phyloP scores from a whole-genome alignment of 1,140 invertebrate species.

The Achroia grisella region DNA sequence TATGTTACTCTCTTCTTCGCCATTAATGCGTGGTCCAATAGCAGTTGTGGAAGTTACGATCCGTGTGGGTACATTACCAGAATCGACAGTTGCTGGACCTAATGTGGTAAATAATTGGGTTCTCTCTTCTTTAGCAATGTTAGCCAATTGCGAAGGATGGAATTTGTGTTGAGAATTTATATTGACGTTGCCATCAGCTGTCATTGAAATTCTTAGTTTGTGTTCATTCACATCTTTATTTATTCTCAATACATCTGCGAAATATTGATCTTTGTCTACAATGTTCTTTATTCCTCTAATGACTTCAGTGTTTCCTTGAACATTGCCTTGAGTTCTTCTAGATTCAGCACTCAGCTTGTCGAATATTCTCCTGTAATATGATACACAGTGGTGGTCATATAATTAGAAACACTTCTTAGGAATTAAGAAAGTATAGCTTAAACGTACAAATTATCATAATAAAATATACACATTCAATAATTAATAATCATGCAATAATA shows the following conservation, averaged over 20 bases:
- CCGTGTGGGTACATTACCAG: constrained; percentile 39
- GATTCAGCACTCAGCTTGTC: constrained; percentile 63
- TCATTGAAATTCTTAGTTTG: constrained; percentile 59
- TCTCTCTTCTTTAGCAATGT: constrained; percentile 33
- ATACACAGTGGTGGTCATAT: too few species aligned
- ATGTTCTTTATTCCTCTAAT: constrained; percentile 59
- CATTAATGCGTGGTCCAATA: constrained; percentile 22
- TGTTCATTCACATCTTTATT: constrained; percentile 63
- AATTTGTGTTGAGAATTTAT: constrained; percentile 57
- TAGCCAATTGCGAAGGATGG: constrained; percentile 46
- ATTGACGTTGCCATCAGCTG: constrained; percentile 56
- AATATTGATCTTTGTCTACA: constrained; percentile 58
- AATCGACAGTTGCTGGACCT: constrained; percentile 29
- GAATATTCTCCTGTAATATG: constrained; percentile 54
- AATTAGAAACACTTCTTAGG: too few species aligned
- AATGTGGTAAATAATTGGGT: constrained; percentile 40
- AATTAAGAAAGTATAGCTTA: too few species aligned
- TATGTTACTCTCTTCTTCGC: constrained; percentile 33
- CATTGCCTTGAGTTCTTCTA: constrained; percentile 38
- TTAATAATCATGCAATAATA: too few species aligned
- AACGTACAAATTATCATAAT: too few species aligned
- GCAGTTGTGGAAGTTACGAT: constrained; percentile 24
- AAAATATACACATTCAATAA: too few species aligned
- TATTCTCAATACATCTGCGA: constrained; percentile 52
- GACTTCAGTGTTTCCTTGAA: constrained; percentile 64